phyloP scores from a whole-genome alignment of 2,888 invertebrate species.

The Syrista parreyssii region DNA sequence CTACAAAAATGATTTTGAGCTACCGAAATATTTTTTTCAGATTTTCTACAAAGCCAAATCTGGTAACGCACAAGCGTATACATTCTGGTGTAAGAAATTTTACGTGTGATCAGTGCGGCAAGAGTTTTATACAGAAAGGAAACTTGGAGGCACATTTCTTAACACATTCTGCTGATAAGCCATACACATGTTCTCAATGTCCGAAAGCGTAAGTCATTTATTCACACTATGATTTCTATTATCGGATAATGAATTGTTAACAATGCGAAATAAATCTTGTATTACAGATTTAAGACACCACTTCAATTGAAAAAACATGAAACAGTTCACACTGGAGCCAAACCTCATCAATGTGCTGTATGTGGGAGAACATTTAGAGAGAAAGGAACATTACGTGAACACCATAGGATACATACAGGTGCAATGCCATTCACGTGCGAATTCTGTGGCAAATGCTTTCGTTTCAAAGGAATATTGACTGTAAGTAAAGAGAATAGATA shows the following conservation, averaged over 20 bases:
- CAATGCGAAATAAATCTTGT: neutral
- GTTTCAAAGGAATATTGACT: conserved; percentile 81
- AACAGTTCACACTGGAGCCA: conserved; percentile 71
- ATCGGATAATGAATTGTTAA: neutral
- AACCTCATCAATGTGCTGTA: conserved; percentile 73
- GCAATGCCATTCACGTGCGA: conserved; percentile 83
- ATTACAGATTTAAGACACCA: conserved; percentile 69
- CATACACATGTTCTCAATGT: conserved; percentile 68
- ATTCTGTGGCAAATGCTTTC: conserved; percentile 80
- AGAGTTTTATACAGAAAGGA: conserved; percentile 72
- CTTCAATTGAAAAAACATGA: conserved; percentile 71
- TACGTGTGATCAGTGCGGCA: conserved; percentile 71
- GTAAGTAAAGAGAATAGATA: conserved; percentile 55
- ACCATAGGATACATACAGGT: conserved; percentile 81
- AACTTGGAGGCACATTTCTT: conserved; percentile 71
- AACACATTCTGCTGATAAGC: conserved; percentile 69
- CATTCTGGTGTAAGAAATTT: conserved; percentile 70
- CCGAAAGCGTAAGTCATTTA: conserved; percentile 63
- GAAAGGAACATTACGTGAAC: conserved; percentile 78
- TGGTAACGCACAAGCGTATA: conserved; percentile 71
- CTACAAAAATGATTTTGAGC: neutral
- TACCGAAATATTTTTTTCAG: conserved; percentile 31
- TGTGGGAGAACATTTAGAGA: conserved; percentile 75
- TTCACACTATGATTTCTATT: conserved; percentile 2
- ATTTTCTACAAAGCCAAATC: conserved; percentile 71